Base-by-base conservation (phyloP, 2,888 invertebrate species). In the Oscheius myriophilus region DNA sequence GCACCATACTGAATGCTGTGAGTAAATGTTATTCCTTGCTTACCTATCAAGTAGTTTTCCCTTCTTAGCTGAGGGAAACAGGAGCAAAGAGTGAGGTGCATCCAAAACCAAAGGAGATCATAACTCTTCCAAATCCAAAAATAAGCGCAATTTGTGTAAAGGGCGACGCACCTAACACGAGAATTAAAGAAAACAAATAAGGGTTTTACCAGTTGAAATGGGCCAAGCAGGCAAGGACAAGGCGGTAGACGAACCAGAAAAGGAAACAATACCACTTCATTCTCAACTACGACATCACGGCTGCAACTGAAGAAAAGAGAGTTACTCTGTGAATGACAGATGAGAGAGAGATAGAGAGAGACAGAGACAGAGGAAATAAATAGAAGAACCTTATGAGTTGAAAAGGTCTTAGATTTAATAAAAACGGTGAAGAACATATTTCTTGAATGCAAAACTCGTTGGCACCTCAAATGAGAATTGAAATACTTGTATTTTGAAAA, bases 101-200 rank as follows among this genome's bases (percentile, higher is more conserved):
- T 78, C 85, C 85, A 85, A 65, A 85, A 85, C 85, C 85, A 85
- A 14, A 85, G 69, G 21, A 85, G 69, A 78, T 85, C 85, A 72
- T 84, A 85, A 42, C 73, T 73, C 69, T 85, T 85, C 85, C 85
- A 85, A 23, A 84, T 59, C 18, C 78, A 75, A 55, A 86, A 85
- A 69, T 81, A 85, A 53, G 80, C 78, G 67, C 85, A 85, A 57
- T 83, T 84, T 16, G 82, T 75, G 71, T 82, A 83, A 64, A 82
- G 67, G 21, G 80, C 73, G 69, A 81, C 62, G 45, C 64, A 69
- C 77, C 77, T 77, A 53, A 18, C 2, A 11, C 9, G 3, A 4
- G 4, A 4, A 18, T 6, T 18, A 49, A 3, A 6, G 49, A 11
- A 11, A 49, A 21, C n/a, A n/a, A 49, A 23, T 23, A n/a, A 16